Evolutionary conservation across 2,888 invertebrate species (phyloP).

Genomic region (Meghimatium bilineatum): DNA sequence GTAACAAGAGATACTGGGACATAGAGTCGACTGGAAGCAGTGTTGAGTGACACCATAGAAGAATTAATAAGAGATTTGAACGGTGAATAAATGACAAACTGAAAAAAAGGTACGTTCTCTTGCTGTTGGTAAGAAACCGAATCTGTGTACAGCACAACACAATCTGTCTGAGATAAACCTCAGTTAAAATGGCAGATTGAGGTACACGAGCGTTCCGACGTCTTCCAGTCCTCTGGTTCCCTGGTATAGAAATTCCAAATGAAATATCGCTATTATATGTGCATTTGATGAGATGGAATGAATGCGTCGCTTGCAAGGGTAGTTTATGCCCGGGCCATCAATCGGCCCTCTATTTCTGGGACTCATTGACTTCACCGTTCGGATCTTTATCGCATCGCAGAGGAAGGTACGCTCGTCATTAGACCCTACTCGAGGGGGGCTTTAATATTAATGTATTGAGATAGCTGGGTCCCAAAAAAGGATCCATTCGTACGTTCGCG

Average conservation of each 20-base stretch:
- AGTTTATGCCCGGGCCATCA: constrained; percentile 10
- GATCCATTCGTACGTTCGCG: background rate
- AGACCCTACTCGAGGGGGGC: background rate
- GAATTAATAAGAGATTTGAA: background rate
- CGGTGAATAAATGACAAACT: background rate
- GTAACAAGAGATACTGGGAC: background rate
- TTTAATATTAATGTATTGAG: background rate
- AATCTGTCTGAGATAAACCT: background rate
- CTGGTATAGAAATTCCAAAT: background rate
- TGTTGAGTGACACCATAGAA: background rate
- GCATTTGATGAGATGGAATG: constrained; percentile 1
- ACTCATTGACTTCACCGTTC: constrained; percentile 5
- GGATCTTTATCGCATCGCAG: background rate
- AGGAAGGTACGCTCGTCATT: background rate
- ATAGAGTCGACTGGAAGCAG: background rate
- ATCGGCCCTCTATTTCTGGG: background rate
- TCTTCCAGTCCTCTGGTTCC: background rate
- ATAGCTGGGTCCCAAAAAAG: background rate
- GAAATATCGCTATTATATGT: constrained; percentile 7
- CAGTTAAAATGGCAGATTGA: background rate
- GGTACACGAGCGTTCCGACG: background rate
- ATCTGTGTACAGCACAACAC: background rate
- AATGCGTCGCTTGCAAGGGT: background rate
- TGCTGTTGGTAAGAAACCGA: background rate
- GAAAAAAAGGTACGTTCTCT: background rate